Percentiles rank a stretch among this genome's conserved stretches.
Conservation (phyloP, 2,113 vertebrate genomes). For the Eretmochelys imbricata region DNA sequence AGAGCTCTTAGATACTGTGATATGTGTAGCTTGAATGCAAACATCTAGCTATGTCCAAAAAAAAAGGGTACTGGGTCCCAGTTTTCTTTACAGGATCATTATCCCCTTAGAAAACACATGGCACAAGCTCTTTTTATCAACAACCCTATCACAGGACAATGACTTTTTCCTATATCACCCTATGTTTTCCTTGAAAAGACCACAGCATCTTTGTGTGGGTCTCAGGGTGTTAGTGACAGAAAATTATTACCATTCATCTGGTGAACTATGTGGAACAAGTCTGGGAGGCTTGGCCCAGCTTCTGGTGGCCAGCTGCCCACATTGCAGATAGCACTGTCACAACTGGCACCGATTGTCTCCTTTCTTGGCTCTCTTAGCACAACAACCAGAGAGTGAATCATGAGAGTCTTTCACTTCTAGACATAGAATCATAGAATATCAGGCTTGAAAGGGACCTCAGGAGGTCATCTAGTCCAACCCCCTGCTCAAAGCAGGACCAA, state of each 20-base stretch:
- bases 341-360: not conserved
- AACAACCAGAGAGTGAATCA: not conserved
- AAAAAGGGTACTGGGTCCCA: not conserved
- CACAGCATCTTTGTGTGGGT: not conserved
- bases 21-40: constrained; percentile 40
- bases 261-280: fast-evolving
- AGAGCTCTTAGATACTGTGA: constrained; percentile 64
- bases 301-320: not conserved
- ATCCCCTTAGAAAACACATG: not conserved
- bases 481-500: too few species aligned
- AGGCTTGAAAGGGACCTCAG: too few species aligned
- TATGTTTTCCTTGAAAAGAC: not conserved
- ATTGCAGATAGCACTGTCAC: not conserved
- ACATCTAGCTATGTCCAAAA: not conserved
- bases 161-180: not conserved
- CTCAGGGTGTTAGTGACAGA: not conserved
- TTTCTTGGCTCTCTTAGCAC: not conserved
- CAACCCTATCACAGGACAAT: not conserved
- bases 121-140: not conserved
- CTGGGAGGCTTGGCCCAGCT: not conserved
- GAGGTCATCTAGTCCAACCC: too few species aligned
- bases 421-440: not conserved
- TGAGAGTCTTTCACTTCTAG: not conserved
- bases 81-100: not conserved
- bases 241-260: not conserved